phyloP scores from a whole-genome alignment of 2,797 vertebrate genomes.

The Falco peregrinus region DNA sequence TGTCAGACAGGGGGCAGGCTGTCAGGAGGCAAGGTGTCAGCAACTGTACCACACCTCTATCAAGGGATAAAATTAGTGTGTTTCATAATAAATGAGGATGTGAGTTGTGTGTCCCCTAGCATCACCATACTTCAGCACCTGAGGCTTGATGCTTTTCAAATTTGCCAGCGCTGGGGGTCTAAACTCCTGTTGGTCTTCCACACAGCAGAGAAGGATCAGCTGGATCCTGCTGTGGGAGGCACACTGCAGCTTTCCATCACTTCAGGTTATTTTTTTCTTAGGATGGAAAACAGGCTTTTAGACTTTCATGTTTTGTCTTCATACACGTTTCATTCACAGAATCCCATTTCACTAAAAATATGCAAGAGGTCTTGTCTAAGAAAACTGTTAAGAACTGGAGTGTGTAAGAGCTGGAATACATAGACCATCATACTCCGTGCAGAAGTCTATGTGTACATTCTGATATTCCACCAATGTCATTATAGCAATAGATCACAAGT shows the following conservation, averaged over 20 bases:
- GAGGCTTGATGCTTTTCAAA: neutral
- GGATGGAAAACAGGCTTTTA: neutral
- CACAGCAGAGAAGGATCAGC: neutral
- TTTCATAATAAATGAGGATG: neutral
- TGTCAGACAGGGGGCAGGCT: no score
- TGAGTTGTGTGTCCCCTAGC: neutral
- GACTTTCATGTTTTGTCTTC: neutral
- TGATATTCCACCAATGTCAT: neutral
- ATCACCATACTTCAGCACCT: neutral
- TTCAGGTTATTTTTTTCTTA: neutral
- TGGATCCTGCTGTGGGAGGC: neutral
- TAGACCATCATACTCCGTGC: rapidly evolving
- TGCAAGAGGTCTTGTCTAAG: neutral
- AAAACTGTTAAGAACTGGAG: neutral
- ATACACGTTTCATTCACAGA: neutral
- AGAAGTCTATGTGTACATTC: neutral
- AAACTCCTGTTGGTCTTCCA: neutral
- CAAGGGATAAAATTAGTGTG: neutral
- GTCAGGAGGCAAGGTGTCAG: neutral
- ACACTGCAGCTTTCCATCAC: neutral
- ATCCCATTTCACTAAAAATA: neutral
- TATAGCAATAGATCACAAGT: neutral
- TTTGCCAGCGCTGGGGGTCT: neutral
- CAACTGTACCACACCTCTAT: rapidly evolving
- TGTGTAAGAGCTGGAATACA: neutral